Percentiles rank a stretch among this genome's conserved stretches.
Evolutionary conservation across 2,113 vertebrate species (phyloP).

Genomic region (Dendropsophus ebraccatus): DNA sequence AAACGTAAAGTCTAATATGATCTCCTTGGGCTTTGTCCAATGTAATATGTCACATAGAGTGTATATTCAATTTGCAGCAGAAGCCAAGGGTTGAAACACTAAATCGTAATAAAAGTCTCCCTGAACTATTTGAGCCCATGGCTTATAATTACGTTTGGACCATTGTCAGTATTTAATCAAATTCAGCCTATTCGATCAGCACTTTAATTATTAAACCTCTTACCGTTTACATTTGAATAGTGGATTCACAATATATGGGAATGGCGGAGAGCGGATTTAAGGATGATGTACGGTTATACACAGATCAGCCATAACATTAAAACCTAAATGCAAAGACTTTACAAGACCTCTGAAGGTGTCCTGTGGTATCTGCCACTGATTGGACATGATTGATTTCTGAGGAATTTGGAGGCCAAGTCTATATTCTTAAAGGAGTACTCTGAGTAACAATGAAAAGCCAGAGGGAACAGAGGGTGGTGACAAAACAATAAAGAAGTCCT

Average conservation of each 20-base stretch:
- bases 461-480: no score
- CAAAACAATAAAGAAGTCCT: no score
- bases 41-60: slow-evolving; percentile 47
- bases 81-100: slow-evolving; percentile 54
- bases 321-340: no score
- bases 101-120: slow-evolving; percentile 53
- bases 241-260: background rate
- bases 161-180: slow-evolving; percentile 53
- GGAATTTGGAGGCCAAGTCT: no score
- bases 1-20: slow-evolving; percentile 47
- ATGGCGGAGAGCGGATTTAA: background rate
- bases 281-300: background rate
- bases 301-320: no score
- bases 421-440: no score
- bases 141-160: slow-evolving; percentile 51
- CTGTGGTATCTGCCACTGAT: no score
- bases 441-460: no score
- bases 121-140: slow-evolving; percentile 52
- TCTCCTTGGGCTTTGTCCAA: slow-evolving; percentile 54
- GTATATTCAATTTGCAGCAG: slow-evolving; percentile 42
- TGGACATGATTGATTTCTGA: no score
- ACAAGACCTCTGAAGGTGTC: no score
- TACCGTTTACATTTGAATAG: background rate
- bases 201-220: slow-evolving; percentile 38
- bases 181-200: slow-evolving; percentile 38